Base-by-base conservation (phyloP, 2,113 vertebrate species). In the Helogale parvula region DNA sequence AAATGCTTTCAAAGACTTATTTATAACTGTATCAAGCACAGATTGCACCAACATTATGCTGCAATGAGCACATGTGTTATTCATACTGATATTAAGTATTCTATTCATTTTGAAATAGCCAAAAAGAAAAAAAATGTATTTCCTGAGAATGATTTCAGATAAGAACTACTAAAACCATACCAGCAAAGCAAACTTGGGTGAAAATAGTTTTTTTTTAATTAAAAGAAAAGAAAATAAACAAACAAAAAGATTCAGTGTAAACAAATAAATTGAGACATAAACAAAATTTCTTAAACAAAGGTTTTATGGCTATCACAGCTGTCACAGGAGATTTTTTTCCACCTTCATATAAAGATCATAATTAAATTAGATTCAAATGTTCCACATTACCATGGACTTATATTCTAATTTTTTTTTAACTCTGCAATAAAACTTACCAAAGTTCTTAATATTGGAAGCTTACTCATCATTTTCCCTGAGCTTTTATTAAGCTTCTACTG, bases 1-100 rank as follows among this genome's bases (percentile, higher is more conserved):
- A 93, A 98, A 97, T 93, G 94, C 96, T 98, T 98, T 97, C 94
- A 98, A 98, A 97, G 97, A 88, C 90, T 98, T 98, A 91, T 98
- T 98, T 98, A 98, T 98, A 98, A 98, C 85, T 95, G 96, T 95
- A 97, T 97, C 96, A 96, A 97, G 97, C 98, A 97, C 83, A 96
- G 94, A 98, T 97, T 97, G 97, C 41, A 80, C 38, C 89, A 98
- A 91, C 94, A 97, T 95, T 97, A 98, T 97, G 94, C 92, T 90
- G 89, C 93, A 97, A 95, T 96, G 97, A 94, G 88, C 96, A 95
- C 60, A 85, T 94, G 88, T 68, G 79, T 96, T 98, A 97, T 96
- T 98, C 96, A 98, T 97, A 96, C 52, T 93, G 91, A 96, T 96
- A 98, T 97, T 96, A 98, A 98, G 95, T 84, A 97, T 86, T 72